A percentile compares a stretch with the other conserved stretches of the same genome.
These are phyloP conservation scores for Dicaeum eximium DNA, from an alignment of 2,113 vertebrate species.

Conservation along the genomic window DNA sequence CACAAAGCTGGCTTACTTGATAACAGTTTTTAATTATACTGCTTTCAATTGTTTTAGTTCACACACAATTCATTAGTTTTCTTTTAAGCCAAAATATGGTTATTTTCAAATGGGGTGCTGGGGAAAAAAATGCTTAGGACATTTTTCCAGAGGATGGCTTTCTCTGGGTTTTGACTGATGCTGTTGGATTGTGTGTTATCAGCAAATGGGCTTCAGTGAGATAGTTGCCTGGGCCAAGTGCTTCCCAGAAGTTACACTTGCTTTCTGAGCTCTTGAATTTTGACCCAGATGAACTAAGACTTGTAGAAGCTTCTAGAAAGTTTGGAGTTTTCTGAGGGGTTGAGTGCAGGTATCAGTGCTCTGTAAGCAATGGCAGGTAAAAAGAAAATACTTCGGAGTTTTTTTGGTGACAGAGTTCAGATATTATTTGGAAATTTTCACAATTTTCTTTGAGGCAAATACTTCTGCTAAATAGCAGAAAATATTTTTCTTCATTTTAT, in stretches of 20 bases:
- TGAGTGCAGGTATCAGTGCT: neutral
- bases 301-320: neutral
- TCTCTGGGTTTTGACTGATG: neutral
- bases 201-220: neutral
- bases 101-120: neutral
- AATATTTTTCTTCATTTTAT: neutral
- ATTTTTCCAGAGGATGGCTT: neutral
- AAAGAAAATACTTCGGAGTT: neutral
- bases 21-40: slow-evolving; percentile 15
- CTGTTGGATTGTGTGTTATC: neutral
- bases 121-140: neutral
- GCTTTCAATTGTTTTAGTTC: slow-evolving; percentile 2
- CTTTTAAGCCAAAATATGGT: neutral
- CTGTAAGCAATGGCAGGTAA: neutral
- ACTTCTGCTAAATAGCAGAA: neutral
- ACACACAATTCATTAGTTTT: slow-evolving; percentile 6
- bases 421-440: neutral
- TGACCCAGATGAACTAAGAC: neutral
- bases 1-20: slow-evolving; percentile 18
- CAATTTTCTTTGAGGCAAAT: neutral
- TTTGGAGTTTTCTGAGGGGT: neutral
- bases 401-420: neutral
- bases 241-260: neutral
- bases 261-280: neutral
- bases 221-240: neutral